A percentile compares a stretch with the other conserved stretches of the same genome.
phyloP scores from a whole-genome alignment of 2,113 vertebrate species.

The Pithys albifrons region DNA sequence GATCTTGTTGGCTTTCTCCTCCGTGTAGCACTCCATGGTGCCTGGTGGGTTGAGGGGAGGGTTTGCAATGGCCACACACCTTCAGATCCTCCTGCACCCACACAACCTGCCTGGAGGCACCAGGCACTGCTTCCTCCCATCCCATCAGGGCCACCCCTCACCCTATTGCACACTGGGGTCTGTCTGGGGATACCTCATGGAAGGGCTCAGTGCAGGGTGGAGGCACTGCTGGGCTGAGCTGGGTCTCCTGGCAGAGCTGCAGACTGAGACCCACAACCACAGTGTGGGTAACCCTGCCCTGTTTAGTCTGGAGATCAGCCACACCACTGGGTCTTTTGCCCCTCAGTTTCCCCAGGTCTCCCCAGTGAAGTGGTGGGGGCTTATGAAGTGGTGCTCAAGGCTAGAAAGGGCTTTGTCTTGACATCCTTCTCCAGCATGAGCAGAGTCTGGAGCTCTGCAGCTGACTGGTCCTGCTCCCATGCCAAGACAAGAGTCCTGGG shows the following conservation, averaged over 20 bases:
- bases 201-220: neutral
- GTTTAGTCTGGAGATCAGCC: neutral
- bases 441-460: neutral
- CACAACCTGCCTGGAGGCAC: neutral
- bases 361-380: neutral
- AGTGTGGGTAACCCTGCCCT: neutral
- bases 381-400: neutral
- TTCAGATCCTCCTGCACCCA: rapidly evolving
- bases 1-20: conserved; percentile 93
- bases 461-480: neutral
- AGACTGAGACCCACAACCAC: neutral
- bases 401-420: neutral
- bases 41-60: conserved; percentile 44
- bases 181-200: rapidly evolving
- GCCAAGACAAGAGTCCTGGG: neutral
- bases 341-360: neutral
- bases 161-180: no score
- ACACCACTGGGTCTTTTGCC: neutral
- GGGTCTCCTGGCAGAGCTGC: neutral
- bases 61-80: rapidly evolving
- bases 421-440: neutral
- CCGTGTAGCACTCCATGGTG: conserved; percentile 96
- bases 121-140: rapidly evolving
- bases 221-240: neutral
- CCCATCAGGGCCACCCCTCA: neutral